phyloP scores from a whole-genome alignment of 2,888 invertebrate genomes.

The Cremastinae sp. region DNA sequence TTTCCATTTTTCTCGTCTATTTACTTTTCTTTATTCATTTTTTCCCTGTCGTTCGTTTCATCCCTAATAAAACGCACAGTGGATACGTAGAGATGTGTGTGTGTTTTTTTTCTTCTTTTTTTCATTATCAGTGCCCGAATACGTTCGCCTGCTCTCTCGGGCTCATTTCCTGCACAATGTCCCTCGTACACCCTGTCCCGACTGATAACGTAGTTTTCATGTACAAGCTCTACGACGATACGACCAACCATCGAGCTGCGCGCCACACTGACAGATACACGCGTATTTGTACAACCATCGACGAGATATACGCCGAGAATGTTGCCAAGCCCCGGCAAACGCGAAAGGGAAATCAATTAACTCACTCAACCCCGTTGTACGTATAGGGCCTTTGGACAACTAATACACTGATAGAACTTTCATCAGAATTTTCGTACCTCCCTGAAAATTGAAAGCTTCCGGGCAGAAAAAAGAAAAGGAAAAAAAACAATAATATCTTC shows the following conservation, averaged over 20 bases:
- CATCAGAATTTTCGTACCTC: background rate
- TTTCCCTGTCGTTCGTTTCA: constrained; percentile 19
- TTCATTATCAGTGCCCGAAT: constrained; percentile 20
- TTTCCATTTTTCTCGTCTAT: constrained; percentile 20
- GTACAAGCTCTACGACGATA: constrained; percentile 22
- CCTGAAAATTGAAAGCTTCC: constrained; percentile 6
- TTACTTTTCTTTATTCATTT: constrained; percentile 36
- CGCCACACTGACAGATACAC: constrained; percentile 10
- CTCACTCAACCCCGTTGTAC: constrained; percentile 60
- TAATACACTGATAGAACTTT: constrained; percentile 14
- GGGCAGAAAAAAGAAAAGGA: background rate
- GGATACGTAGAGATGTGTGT: constrained; percentile 7
- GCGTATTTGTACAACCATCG: constrained; percentile 13
- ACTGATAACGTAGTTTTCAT: constrained; percentile 61
- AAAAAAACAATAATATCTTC: too few relatives aligned
- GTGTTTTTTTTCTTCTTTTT: too few relatives aligned
- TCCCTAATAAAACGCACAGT: constrained; percentile 53
- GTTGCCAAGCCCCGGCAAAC: constrained; percentile 61
- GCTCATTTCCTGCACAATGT: constrained; percentile 1
- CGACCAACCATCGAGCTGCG: constrained; percentile 3
- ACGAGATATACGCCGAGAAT: constrained; percentile 68
- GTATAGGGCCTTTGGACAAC: constrained; percentile 38
- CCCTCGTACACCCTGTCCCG: constrained; percentile 40
- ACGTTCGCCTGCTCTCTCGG: constrained; percentile 16
- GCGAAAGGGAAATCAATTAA: constrained; percentile 77